Conservation (phyloP, 2,888 invertebrate species). For the Dione vanillae region DNA sequence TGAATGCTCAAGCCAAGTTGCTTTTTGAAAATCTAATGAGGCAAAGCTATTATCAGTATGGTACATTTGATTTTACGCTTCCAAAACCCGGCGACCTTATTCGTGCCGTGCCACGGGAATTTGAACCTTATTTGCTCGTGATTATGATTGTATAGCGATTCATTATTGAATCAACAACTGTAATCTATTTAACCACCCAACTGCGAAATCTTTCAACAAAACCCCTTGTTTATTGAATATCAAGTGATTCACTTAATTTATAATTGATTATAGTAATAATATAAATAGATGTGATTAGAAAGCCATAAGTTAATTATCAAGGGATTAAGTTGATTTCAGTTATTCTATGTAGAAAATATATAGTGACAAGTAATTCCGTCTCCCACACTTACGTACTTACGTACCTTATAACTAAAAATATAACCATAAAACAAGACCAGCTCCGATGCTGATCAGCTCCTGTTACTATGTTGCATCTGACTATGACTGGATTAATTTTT, state of each 20-base stretch:
- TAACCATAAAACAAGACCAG: no score
- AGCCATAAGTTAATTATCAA: neutral
- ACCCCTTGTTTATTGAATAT: slow-evolving; percentile 49
- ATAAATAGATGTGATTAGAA: neutral
- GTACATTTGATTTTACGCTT: slow-evolving; percentile 73
- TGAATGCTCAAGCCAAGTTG: slow-evolving; percentile 47
- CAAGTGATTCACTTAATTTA: slow-evolving; percentile 34
- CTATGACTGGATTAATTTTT: no score
- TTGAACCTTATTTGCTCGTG: slow-evolving; percentile 65
- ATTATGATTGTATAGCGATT: slow-evolving; percentile 59
- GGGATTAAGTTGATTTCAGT: no score
- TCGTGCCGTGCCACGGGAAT: slow-evolving; percentile 59
- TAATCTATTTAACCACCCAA: slow-evolving; percentile 66
- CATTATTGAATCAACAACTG: slow-evolving; percentile 61
- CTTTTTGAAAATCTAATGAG: slow-evolving; percentile 64
- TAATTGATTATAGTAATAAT: slow-evolving; percentile 40
- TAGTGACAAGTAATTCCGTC: no score
- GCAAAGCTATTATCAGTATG: slow-evolving; percentile 65
- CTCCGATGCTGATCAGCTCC: no score
- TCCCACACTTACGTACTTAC: no score
- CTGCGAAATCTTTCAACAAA: slow-evolving; percentile 60
- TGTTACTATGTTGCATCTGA: no score
- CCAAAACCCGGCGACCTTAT: slow-evolving; percentile 60
- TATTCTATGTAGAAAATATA: no score
- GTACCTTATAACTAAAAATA: no score